A percentile compares a stretch with the other conserved stretches of the same genome.
phyloP scores from a whole-genome alignment of 2,888 invertebrate genomes.

The Chalcis sispes region DNA sequence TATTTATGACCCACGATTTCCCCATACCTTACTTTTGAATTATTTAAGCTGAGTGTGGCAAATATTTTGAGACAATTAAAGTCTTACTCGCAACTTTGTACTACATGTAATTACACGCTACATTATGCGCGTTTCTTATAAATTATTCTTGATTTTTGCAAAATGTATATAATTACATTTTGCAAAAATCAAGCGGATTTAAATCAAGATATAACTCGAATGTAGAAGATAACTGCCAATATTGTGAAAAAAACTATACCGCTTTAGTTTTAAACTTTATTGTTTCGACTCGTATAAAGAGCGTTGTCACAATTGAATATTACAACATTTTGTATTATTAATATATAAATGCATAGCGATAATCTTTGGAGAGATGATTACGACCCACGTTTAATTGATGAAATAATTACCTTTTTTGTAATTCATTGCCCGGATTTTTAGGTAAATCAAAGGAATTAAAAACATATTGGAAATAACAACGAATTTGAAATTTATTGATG shows the following conservation, averaged over 20 bases:
- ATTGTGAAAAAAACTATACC: constrained; percentile 12
- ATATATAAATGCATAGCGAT: background rate
- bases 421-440: background rate
- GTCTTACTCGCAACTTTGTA: background rate
- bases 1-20: constrained; percentile 43
- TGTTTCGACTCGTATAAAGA: background rate
- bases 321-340: background rate
- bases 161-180: constrained; percentile 30
- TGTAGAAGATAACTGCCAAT: background rate
- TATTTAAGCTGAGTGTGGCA: constrained; percentile 40
- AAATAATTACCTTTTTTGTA: background rate
- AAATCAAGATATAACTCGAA: constrained; percentile 3
- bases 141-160: too few species aligned
- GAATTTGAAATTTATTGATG: constrained; percentile 1
- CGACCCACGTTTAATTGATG: background rate
- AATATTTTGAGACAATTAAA: constrained; percentile 41
- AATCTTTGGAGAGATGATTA: too few species aligned
- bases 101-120: background rate
- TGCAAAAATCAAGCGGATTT: constrained; percentile 12
- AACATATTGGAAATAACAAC: constrained; percentile 6
- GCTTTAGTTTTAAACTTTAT: constrained; percentile 9
- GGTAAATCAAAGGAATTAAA: background rate
- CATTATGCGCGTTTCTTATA: background rate
- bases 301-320: constrained; percentile 8
- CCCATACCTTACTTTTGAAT: constrained; percentile 43